These are phyloP conservation scores for Sebastes minor DNA, from an alignment of 2,797 vertebrate species.

Conservation along the genomic window DNA sequence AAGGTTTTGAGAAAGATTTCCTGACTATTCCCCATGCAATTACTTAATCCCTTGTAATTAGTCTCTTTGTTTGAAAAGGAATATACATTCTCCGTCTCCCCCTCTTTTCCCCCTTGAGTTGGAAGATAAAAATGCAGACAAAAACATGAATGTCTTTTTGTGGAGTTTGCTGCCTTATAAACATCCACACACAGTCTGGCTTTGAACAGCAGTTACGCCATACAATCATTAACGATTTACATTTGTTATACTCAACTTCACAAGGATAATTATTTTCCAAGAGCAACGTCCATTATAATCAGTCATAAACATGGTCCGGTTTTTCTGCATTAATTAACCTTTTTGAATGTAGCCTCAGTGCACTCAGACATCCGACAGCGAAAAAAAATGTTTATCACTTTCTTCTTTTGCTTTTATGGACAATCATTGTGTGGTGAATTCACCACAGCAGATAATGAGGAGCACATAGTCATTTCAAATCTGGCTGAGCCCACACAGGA, in stretches of 20 bases:
- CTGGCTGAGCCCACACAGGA: constrained; percentile 62
- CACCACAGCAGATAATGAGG: constrained; percentile 60
- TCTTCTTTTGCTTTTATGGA: constrained; percentile 39
- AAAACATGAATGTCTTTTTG: constrained; percentile 52
- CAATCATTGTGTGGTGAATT: constrained; percentile 40
- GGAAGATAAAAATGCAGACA: constrained; percentile 49
- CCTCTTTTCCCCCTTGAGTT: constrained; percentile 33
- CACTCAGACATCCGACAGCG: constrained; percentile 25
- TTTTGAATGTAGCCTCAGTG: constrained; percentile 33
- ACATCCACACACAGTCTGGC: constrained; percentile 33
- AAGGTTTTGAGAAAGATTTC: constrained; percentile 63
- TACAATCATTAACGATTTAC: constrained; percentile 44
- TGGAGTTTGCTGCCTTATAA: constrained; percentile 30
- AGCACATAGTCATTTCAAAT: constrained; percentile 49
- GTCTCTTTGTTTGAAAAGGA: constrained; percentile 63
- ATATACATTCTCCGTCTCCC: constrained; percentile 47
- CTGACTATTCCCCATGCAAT: constrained; percentile 64
- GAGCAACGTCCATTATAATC: constrained; percentile 48
- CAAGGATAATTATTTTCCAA: constrained; percentile 59
- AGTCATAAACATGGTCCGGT: constrained; percentile 24
- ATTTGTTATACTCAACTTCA: constrained; percentile 52
- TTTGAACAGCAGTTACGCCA: constrained; percentile 42
- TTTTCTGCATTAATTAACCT: constrained; percentile 53
- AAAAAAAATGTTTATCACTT: constrained; percentile 14
- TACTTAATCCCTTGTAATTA: constrained; percentile 76